phyloP scores from a whole-genome alignment of 2,113 vertebrate genomes.

The Gorsachius goisagi region DNA sequence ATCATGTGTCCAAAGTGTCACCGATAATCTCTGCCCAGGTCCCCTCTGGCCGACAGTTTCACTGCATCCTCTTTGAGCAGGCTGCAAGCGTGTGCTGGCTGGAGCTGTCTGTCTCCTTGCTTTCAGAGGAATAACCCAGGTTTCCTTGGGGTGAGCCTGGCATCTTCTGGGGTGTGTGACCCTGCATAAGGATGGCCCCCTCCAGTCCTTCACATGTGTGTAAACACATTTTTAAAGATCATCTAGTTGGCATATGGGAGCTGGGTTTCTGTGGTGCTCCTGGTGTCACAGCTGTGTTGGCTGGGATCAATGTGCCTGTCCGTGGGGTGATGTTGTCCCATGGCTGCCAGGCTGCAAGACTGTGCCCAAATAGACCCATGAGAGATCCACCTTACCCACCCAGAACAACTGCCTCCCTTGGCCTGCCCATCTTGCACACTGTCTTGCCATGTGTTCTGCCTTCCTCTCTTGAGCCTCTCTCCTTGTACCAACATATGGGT shows the following conservation, averaged over 20 bases:
- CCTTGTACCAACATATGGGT: not conserved
- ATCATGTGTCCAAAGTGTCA: conserved; percentile 35
- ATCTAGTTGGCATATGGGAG: not conserved
- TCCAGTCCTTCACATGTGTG: not conserved
- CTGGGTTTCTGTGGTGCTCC: not conserved
- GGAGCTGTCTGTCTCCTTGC: not conserved
- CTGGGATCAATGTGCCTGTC: not conserved
- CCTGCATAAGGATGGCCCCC: not conserved
- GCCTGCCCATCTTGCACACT: accelerated
- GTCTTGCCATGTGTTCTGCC: not conserved
- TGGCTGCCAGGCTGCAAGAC: not conserved
- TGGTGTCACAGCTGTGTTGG: not conserved
- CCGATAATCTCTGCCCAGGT: not conserved
- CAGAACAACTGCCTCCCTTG: not conserved
- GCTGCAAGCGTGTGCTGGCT: not conserved
- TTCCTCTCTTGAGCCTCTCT: not conserved
- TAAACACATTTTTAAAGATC: not conserved
- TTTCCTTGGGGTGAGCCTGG: not conserved
- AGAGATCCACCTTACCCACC: not conserved
- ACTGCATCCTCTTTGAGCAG: not conserved
- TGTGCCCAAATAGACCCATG: not conserved
- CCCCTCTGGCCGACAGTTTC: not conserved
- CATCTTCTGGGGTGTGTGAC: not conserved
- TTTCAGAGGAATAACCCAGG: not conserved
- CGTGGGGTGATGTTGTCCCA: not conserved